A percentile compares a stretch with the other conserved stretches of the same genome.
phyloP scores from a whole-genome alignment of 2,113 vertebrate genomes.

The Dryoscopus gambensis region DNA sequence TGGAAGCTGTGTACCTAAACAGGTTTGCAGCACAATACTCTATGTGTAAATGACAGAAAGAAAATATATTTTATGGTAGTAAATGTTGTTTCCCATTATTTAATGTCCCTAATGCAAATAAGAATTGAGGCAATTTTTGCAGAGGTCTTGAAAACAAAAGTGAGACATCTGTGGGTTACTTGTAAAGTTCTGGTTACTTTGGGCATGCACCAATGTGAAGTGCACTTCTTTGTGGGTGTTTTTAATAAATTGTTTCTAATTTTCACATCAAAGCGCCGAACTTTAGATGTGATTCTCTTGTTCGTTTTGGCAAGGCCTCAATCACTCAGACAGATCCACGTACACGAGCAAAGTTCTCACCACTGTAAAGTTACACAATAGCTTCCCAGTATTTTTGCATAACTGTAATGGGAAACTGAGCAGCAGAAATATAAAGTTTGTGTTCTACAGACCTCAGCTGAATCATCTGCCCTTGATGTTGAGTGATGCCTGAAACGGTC shows the following conservation, averaged over 20 bases:
- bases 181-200: not conserved
- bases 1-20: not conserved
- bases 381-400: not conserved
- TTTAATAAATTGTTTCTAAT: not conserved
- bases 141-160: not conserved
- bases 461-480: conserved; percentile 62
- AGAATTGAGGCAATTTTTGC: not conserved
- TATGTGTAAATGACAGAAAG: not conserved
- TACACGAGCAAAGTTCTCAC: not conserved
- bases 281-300: not conserved
- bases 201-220: not conserved
- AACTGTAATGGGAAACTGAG: not conserved
- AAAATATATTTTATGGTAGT: not conserved
- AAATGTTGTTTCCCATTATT: not conserved
- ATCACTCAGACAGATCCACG: not conserved
- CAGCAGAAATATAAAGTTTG: not conserved
- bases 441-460: conserved; percentile 61
- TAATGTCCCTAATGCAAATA: not conserved
- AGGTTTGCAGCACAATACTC: not conserved
- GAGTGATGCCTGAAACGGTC: conserved; percentile 69
- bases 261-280: not conserved
- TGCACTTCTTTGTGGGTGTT: not conserved
- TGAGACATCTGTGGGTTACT: not conserved
- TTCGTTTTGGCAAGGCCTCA: not conserved
- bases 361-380: not conserved